Base-by-base conservation (phyloP, 1,140 invertebrate species). In the Drosophila malerkotliana region DNA sequence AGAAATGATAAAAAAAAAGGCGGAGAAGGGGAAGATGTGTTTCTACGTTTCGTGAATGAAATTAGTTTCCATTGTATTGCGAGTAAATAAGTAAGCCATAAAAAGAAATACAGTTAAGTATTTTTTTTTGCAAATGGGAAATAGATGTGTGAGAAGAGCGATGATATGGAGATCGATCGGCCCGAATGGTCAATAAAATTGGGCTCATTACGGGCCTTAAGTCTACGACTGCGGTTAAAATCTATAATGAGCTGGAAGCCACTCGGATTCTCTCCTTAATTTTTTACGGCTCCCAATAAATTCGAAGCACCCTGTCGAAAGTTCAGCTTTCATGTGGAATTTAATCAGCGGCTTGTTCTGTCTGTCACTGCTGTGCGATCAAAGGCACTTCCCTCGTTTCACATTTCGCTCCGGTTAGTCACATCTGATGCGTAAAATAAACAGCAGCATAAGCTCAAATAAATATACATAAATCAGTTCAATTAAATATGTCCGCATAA, bases 11-110 rank as follows among this genome's bases (percentile, higher is more conserved):
- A 30, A 28, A 49, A 59, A 59, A 51, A 26, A 30, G 34, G 15
- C 34, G 34, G 45, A 49, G 56, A 41, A 53, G 44, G 57, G 28
- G 55, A 63, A 87, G 73, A 87, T 85, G 78, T 87, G 78, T 72
- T 77, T 62, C 68, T 72, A 28, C 75, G 72, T 66, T 80, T 77
- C 62, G 69, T 85, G 82, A 85, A 85, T 85, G 81, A 85, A 85
- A 85, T 85, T 87, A 85, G 87, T 85, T 85, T 85, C 78, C 63
- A 87, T 85, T 85, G 81, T 85, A 51, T 72, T 21, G 18, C 49
- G 44, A 61, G 74, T 78, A 77, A 82, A 72, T 61, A 84, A 68
- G 76, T 63, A 47, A 61, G 59, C 55, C 56, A 69, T 67, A 49
- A 71, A 64, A 66, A 67, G 79, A 18, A 44, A 47, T 63, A 83